Evolutionary conservation across 2,888 invertebrate species (phyloP).

Genomic region (Alcis repandata): DNA sequence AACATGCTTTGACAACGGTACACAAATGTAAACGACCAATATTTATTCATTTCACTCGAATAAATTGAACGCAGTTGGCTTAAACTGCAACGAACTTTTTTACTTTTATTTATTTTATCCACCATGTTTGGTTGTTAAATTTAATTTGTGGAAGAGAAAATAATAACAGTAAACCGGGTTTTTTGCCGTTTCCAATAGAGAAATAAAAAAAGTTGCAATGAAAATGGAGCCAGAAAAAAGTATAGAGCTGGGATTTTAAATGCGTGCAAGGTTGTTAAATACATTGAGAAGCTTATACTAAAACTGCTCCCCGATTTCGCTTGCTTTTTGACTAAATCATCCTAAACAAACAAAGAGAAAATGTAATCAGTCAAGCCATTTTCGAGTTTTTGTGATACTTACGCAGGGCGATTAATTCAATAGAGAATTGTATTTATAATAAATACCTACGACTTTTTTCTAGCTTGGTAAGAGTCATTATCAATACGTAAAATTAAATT

Average conservation of each 20-base stretch:
- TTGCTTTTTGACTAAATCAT: no score
- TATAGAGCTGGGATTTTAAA: not conserved
- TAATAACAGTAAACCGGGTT: constrained; percentile 23
- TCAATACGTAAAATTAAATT: no score
- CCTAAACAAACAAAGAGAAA: not conserved
- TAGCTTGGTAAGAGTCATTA: no score
- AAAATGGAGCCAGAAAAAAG: not conserved
- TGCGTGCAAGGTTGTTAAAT: no score
- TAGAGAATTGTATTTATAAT: no score
- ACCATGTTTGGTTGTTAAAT: constrained; percentile 17
- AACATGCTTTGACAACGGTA: not conserved
- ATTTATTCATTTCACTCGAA: constrained; percentile 17
- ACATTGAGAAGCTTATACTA: no score
- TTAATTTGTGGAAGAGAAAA: constrained; percentile 22
- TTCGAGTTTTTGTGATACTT: no score
- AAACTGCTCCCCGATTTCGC: no score
- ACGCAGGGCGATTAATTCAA: not conserved
- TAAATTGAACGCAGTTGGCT: constrained; percentile 25
- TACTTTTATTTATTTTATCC: constrained; percentile 9
- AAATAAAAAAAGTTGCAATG: not conserved
- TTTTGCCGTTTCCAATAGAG: constrained; percentile 15
- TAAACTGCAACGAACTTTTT: constrained; percentile 16
- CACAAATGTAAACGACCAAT: constrained; percentile 7
- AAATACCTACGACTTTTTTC: no score
- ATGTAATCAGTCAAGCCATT: no score